Evolutionary conservation across 2,797 vertebrate species (phyloP).

Genomic region (Hephaestus fuliginosus): DNA sequence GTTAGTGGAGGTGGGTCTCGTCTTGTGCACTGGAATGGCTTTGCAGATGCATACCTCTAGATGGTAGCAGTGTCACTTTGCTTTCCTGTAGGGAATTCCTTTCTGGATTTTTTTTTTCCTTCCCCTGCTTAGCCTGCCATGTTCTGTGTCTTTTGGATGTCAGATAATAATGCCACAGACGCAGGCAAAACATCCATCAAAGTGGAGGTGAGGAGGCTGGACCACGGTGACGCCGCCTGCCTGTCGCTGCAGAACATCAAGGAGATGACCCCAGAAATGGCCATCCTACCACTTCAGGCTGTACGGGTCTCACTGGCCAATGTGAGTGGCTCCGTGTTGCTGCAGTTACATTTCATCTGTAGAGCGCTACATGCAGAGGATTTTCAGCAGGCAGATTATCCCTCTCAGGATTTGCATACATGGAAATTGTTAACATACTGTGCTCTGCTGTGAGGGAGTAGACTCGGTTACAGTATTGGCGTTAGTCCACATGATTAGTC

Average conservation of each 20-base stretch:
- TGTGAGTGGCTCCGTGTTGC: conserved; percentile 61
- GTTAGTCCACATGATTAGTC: conserved; percentile 64
- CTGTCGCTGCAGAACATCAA: conserved; percentile 76
- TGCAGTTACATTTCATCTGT: not conserved
- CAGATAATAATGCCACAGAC: conserved; percentile 34
- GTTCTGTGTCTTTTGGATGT: conserved; percentile 27
- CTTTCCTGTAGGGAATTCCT: conserved; percentile 30
- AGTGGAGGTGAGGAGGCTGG: conserved; percentile 83
- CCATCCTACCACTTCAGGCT: conserved; percentile 78
- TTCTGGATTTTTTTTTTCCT: not conserved
- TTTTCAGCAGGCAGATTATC: conserved; percentile 2
- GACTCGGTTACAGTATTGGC: conserved; percentile 43
- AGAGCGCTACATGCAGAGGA: conserved; percentile 1
- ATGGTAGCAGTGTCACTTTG: conserved; percentile 72
- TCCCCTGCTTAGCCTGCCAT: not conserved
- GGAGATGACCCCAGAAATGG: conserved; percentile 70
- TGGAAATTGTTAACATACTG: conserved; percentile 47
- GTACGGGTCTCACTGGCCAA: conserved; percentile 83
- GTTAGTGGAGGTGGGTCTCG: conserved; percentile 75
- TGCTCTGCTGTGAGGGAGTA: conserved; percentile 18
- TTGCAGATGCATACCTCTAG: conserved; percentile 70
- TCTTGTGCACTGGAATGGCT: conserved; percentile 25
- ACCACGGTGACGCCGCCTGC: conserved; percentile 79
- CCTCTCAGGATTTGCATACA: conserved; percentile 42
- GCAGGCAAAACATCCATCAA: conserved; percentile 61